phyloP scores from a whole-genome alignment of 2,888 invertebrate genomes.

The Camptogramma bilineatum region DNA sequence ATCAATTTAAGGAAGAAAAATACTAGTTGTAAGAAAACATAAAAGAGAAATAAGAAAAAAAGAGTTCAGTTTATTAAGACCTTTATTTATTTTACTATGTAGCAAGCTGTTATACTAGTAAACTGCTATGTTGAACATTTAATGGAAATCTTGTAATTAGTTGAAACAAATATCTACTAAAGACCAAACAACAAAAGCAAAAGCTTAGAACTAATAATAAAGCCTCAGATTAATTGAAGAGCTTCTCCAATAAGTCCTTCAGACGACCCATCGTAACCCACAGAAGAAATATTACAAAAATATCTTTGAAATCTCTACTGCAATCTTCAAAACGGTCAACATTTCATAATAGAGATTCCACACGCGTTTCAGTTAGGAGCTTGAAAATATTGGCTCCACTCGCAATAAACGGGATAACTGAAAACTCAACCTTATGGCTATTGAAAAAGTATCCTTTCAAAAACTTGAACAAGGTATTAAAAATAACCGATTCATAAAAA shows the following conservation, averaged over 20 bases:
- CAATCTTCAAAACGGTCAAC: conserved; percentile 48
- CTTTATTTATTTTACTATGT: not conserved
- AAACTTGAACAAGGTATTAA: not conserved
- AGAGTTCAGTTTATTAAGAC: too few species aligned
- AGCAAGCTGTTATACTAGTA: not conserved
- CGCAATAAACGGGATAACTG: conserved; percentile 64
- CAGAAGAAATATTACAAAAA: conserved; percentile 31
- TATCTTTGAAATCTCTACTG: conserved; percentile 35
- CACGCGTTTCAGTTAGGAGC: conserved; percentile 57
- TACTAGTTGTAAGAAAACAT: too few species aligned
- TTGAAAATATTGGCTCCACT: conserved; percentile 64
- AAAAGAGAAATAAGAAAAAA: too few species aligned
- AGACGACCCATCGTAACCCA: conserved; percentile 30
- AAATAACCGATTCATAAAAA: too few species aligned
- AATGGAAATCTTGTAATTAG: not conserved
- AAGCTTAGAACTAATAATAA: conserved; percentile 10
- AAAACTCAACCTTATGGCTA: conserved; percentile 37
- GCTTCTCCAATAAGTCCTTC: conserved; percentile 32
- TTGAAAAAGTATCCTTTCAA: conserved; percentile 15
- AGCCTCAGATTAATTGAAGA: conserved; percentile 29
- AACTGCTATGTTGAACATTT: not conserved
- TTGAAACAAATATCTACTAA: not conserved
- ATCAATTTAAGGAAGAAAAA: too few species aligned
- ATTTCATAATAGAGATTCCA: conserved; percentile 57
- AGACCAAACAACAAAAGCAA: not conserved